A percentile compares a stretch with the other conserved stretches of the same genome.
Conservation (phyloP, 2,113 vertebrate species). For the Alces alces region DNA sequence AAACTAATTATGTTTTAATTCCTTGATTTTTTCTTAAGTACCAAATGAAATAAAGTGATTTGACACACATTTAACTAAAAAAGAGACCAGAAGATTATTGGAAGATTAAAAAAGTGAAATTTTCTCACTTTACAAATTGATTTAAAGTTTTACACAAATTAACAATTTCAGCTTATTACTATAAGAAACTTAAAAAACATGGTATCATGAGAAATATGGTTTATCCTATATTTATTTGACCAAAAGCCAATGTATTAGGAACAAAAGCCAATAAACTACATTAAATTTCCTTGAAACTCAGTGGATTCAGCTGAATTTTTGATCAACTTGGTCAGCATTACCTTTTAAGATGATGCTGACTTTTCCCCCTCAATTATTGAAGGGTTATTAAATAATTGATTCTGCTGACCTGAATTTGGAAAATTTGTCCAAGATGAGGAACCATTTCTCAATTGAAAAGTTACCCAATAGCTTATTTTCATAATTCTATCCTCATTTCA, state of each 20-base stretch:
- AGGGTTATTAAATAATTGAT: not conserved
- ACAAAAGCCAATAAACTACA: not conserved
- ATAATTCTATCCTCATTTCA: not conserved
- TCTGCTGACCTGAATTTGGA: not conserved
- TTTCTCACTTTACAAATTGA: not conserved
- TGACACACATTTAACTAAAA: not conserved
- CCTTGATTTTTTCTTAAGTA: not conserved
- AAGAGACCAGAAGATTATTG: not conserved
- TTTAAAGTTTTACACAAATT: not conserved
- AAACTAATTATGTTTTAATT: not conserved
- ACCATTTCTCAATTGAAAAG: not conserved
- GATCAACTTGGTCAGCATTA: not conserved
- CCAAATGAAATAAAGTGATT: not conserved
- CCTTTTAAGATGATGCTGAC: not conserved
- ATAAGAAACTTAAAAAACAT: not conserved
- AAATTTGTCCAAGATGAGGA: not conserved
- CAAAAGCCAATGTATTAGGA: not conserved
- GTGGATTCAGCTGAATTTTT: not conserved
- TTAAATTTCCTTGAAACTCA: not conserved
- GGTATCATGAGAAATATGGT: not conserved
- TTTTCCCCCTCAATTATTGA: not conserved
- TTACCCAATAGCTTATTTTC: not conserved
- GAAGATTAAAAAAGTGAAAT: not conserved
- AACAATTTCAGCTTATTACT: not conserved
- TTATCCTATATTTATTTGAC: not conserved